Evolutionary conservation across 2,888 invertebrate genomes (phyloP).

Genomic region (Sesamia inferens): DNA sequence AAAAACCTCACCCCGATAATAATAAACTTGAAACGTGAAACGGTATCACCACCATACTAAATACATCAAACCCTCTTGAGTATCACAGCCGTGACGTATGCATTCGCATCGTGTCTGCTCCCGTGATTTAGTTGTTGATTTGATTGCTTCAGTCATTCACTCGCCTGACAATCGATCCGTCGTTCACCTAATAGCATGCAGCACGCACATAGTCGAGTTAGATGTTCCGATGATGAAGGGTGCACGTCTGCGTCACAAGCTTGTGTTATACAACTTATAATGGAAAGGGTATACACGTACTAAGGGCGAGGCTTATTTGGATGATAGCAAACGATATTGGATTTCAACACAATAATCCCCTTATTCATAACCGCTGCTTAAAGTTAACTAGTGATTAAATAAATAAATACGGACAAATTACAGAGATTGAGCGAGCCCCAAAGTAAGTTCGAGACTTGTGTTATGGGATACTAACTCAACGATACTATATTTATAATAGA

Average conservation of each 20-base stretch:
- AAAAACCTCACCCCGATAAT: background rate
- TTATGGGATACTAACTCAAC: too few relatives aligned
- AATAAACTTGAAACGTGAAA: background rate
- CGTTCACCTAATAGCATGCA: slow-evolving; percentile 47
- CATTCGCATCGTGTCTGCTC: slow-evolving; percentile 28
- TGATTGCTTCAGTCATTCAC: slow-evolving; percentile 52
- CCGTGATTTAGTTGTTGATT: slow-evolving; percentile 51
- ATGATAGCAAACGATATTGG: too few relatives aligned
- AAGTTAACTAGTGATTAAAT: too few relatives aligned
- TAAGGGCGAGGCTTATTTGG: too few relatives aligned
- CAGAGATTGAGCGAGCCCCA: too few relatives aligned
- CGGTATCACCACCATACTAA: slow-evolving; percentile 2
- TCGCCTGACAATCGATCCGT: slow-evolving; percentile 51
- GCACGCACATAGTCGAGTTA: slow-evolving; percentile 44
- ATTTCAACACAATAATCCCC: too few relatives aligned
- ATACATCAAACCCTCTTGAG: slow-evolving; percentile 12
- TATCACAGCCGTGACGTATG: slow-evolving; percentile 22
- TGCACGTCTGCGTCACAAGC: slow-evolving; percentile 18
- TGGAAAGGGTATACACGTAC: background rate
- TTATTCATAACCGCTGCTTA: too few relatives aligned
- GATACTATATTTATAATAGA: too few relatives aligned
- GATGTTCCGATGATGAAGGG: slow-evolving; percentile 40
- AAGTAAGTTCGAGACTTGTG: too few relatives aligned
- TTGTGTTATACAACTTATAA: background rate
- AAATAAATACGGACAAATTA: too few relatives aligned